Base-by-base conservation (phyloP, 2,888 invertebrate species). In the Aricia artaxerxes region DNA sequence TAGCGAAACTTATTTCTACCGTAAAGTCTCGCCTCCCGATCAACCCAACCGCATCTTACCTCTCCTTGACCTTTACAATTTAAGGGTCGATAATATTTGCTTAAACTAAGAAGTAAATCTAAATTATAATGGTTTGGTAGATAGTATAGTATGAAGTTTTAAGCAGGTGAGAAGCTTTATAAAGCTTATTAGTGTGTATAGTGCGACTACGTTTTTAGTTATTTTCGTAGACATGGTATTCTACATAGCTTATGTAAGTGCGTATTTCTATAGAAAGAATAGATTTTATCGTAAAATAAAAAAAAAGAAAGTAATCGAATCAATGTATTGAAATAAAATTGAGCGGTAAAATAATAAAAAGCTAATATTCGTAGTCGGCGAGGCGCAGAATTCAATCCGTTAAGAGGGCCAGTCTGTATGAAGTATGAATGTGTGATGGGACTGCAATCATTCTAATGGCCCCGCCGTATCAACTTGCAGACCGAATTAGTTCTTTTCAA, bases 391-490 rank as follows among this genome's bases (percentile, higher is more conserved):
- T 91, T 90, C 91, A 92, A 92, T 92, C 91, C 89, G 88, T 89
- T 92, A 92, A 91, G 90, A 91, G 92, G 88, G 86, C 81, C 87
- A 80, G 82, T 88, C 88, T 88, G 88, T 81, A 79, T 86, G 87
- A 88, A 89, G 89, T 89, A 88, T 84, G 81, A 80, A 53, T 84
- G 84, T 84, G 86, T 86, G 87, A 85, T 87, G 87, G 89, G 85
- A 86, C 86, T 85, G 91, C 92, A 93, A 93, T 93, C 91, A 92
- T 89, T 90, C 90, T 93, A 93, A 93, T 93, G 92, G 92, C 87
- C 85, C 84, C 83, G 80, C 82, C 85, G 87, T 88, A 89, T 90
- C 88, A 88, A 86, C 85, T 89, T 85, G 85, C 88, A 89, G 88
- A 88, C 88, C 87, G 87, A 92, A 93, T 93, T 92, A 92, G 91